phyloP scores from a whole-genome alignment of 2,113 vertebrate species.

The Cavia aperea region DNA sequence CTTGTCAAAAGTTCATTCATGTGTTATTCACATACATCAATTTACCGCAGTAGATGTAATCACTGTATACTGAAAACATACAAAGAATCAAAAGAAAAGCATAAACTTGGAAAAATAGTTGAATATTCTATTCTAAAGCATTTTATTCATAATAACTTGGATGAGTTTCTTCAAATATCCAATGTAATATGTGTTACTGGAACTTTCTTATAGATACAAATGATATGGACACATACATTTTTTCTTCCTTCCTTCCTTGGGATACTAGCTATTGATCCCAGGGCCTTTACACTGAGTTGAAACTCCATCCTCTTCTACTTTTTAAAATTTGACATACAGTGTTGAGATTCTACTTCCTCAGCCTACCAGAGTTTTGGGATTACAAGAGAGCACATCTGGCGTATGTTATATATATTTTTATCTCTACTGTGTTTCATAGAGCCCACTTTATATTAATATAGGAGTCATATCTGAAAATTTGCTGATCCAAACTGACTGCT shows the following conservation, averaged over 20 bases:
- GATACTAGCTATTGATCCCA: no score
- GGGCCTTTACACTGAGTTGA: no score
- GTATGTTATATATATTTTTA: no score
- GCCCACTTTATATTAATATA: no score
- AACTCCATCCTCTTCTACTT: no score
- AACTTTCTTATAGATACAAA: background rate
- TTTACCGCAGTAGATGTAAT: background rate
- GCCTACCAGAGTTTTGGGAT: no score
- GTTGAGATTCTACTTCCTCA: no score
- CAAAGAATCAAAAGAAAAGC: background rate
- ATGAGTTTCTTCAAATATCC: background rate
- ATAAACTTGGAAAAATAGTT: background rate
- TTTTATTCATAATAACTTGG: background rate
- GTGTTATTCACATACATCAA: background rate
- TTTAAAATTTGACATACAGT: no score
- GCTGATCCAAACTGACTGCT: no score
- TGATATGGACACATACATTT: background rate
- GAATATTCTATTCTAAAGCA: background rate
- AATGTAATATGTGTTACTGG: background rate
- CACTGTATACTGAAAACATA: background rate
- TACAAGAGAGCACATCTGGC: no score
- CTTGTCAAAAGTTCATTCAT: background rate
- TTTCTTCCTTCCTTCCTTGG: background rate
- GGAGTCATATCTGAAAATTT: no score
- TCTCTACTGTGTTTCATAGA: no score